phyloP scores from a whole-genome alignment of 2,797 vertebrate species.

The Microctenopoma lineatum region DNA sequence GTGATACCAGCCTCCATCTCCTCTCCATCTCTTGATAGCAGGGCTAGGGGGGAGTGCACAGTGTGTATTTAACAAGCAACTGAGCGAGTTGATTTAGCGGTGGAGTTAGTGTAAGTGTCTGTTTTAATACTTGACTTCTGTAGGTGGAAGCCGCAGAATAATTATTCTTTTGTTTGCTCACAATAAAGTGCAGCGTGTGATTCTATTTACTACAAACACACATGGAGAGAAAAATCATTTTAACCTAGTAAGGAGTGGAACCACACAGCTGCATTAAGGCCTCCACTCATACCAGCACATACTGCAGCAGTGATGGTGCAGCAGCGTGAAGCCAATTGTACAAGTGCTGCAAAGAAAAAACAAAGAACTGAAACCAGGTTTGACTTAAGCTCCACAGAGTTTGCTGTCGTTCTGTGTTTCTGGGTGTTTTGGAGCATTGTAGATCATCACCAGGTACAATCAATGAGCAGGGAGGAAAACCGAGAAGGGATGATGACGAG shows the following conservation, averaged over 20 bases:
- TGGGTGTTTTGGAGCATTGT: no score
- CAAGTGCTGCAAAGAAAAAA: neutral
- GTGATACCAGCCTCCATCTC: constrained; percentile 66
- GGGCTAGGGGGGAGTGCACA: constrained; percentile 47
- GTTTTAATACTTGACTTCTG: constrained; percentile 55
- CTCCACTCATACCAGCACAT: constrained; percentile 5
- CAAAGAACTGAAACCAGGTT: no score
- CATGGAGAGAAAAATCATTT: constrained; percentile 38
- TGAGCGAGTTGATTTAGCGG: constrained; percentile 48
- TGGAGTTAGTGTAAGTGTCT: constrained; percentile 28
- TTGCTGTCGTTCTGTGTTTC: no score
- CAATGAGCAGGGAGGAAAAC: no score
- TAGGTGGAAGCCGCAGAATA: constrained; percentile 44
- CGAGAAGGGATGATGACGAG: no score
- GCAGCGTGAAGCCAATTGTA: neutral
- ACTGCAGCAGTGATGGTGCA: constrained; percentile 10
- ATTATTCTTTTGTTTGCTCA: constrained; percentile 27
- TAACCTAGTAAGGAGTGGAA: constrained; percentile 26
- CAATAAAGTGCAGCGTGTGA: neutral
- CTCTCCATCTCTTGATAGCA: constrained; percentile 43
- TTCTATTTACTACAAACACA: constrained; percentile 2
- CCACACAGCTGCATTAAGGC: constrained; percentile 40
- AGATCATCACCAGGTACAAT: no score
- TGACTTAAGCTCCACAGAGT: no score
- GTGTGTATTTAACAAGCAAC: constrained; percentile 63